Evolutionary conservation across 2,888 invertebrate genomes (phyloP).

Genomic region (Xylota segnis): DNA sequence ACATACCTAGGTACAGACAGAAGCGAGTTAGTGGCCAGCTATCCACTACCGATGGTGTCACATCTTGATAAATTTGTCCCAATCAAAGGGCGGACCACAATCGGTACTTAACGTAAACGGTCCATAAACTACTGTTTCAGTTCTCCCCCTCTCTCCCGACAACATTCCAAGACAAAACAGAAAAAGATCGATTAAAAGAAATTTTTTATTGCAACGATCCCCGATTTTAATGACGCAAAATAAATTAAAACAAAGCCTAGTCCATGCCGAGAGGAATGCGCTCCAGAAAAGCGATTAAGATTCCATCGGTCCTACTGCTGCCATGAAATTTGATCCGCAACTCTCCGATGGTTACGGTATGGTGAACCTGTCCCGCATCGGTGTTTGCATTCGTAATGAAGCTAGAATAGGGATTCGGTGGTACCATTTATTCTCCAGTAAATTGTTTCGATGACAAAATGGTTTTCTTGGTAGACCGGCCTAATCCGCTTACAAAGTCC

Average conservation of each 20-base stretch:
- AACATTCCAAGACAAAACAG: conserved; percentile 30
- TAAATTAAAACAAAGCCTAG: conserved; percentile 59
- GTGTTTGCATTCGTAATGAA: conserved; percentile 35
- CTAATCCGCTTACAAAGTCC: conserved; percentile 51
- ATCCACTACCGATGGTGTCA: conserved; percentile 36
- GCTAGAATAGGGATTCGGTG: conserved; percentile 1
- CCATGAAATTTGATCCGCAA: conserved; percentile 61
- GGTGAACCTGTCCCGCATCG: conserved; percentile 29
- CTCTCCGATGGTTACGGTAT: background rate
- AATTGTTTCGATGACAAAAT: conserved; percentile 56
- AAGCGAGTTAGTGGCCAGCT: no score
- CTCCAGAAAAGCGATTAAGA: conserved; percentile 40
- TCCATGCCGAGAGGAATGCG: background rate
- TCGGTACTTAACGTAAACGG: conserved; percentile 68
- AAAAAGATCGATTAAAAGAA: conserved; percentile 61
- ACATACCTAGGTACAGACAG: conserved; percentile 23
- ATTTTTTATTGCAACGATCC: conserved; percentile 59
- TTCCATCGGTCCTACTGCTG: conserved; percentile 18
- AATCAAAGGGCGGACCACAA: conserved; percentile 61
- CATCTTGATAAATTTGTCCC: conserved; percentile 69
- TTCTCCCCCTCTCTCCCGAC: background rate
- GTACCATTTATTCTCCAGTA: conserved; percentile 44
- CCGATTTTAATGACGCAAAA: conserved; percentile 63
- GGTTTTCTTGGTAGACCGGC: background rate
- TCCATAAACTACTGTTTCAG: conserved; percentile 66